Evolutionary conservation across 1,140 invertebrate genomes (phyloP), one percentile per base, ranked within the genome.

Genomic region (Chionoecetes opilio): DNA sequence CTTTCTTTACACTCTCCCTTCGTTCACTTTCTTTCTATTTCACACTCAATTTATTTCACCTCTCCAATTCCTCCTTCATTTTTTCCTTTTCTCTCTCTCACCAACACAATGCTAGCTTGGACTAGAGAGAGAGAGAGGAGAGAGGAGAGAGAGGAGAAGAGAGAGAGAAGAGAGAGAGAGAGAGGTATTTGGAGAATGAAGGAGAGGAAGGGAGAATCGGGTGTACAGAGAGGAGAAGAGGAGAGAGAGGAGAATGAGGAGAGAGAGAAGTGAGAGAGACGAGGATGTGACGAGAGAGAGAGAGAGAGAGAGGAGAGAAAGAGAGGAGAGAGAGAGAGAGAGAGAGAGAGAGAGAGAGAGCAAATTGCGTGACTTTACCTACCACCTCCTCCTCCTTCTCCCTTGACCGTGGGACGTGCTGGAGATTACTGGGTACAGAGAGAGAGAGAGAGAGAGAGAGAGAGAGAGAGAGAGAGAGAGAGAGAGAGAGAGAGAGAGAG

Each of bases 271-370:
- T 8, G 14, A 46, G 41, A 46, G 41, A 46, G n/a, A n/a, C n/a
- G n/a, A n/a, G n/a, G n/a, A n/a, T n/a, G n/a, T n/a, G n/a, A n/a
- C n/a, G 14, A 46, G 63, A 75, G 63, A n/a, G 63, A n/a, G 63
- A n/a, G 63, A 87, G 85, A 87, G 85, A 87, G 85, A 87, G 85
- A 87, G 85, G 34, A 32, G 34, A 32, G 34, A 32, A 87, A 32
- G 34, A 32, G 34, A 32, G 34, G 85, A 87, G 85, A 87, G 85
- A 87, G 85, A 87, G 85, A 87, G 85, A 87, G 85, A 87, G 85
- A 87, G 85, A 87, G 85, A 75, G 63, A 75, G 63, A 75, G 63
- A 75, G 63, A 75, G 63, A 1, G 53, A n/a, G 21, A 53, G 9
- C n/a, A n/a, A n/a, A n/a, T n/a, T 53, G 21, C 46, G 46, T 53